A percentile compares a stretch with the other conserved stretches of the same genome.
phyloP scores from a whole-genome alignment of 2,113 vertebrate species.

The Procavia capensis region DNA sequence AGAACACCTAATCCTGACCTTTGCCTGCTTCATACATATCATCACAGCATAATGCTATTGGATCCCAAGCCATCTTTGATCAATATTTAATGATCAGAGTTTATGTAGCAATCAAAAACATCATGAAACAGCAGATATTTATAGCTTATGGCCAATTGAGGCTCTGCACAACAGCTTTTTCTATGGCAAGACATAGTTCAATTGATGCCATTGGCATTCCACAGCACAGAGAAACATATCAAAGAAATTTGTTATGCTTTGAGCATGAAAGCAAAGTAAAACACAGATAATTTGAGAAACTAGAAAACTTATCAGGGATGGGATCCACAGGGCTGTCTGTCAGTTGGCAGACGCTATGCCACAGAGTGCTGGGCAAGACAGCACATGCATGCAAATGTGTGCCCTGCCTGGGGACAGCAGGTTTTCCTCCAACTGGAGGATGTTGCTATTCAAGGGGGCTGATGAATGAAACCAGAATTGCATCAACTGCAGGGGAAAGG shows the following conservation, averaged over 20 bases:
- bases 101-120: slow-evolving; percentile 82
- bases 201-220: slow-evolving; percentile 84
- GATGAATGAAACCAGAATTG: slow-evolving; percentile 87
- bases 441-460: slow-evolving; percentile 83
- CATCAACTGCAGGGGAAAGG: slow-evolving; percentile 81
- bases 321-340: slow-evolving; percentile 79
- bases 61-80: slow-evolving; percentile 85
- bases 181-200: slow-evolving; percentile 77
- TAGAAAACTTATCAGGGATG: slow-evolving; percentile 83
- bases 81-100: slow-evolving; percentile 87
- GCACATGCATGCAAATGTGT: slow-evolving; percentile 80
- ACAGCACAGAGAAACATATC: slow-evolving; percentile 85
- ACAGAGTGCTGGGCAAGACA: slow-evolving; percentile 50
- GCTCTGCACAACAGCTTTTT: slow-evolving; percentile 81
- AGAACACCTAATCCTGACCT: neutral
- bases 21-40: slow-evolving; percentile 57
- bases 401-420: slow-evolving; percentile 63
- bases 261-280: slow-evolving; percentile 88
- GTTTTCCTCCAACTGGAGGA: slow-evolving; percentile 80
- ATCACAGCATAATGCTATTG: slow-evolving; percentile 82
- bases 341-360: slow-evolving; percentile 77
- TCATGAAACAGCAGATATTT: slow-evolving; percentile 84
- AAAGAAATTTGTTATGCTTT: slow-evolving; percentile 87
- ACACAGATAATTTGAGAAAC: slow-evolving; percentile 87
- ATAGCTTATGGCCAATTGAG: slow-evolving; percentile 85